A percentile compares a stretch with the other conserved stretches of the same genome.
Conservation (phyloP, 1,140 invertebrate species). For the Bombus impatiens region DNA sequence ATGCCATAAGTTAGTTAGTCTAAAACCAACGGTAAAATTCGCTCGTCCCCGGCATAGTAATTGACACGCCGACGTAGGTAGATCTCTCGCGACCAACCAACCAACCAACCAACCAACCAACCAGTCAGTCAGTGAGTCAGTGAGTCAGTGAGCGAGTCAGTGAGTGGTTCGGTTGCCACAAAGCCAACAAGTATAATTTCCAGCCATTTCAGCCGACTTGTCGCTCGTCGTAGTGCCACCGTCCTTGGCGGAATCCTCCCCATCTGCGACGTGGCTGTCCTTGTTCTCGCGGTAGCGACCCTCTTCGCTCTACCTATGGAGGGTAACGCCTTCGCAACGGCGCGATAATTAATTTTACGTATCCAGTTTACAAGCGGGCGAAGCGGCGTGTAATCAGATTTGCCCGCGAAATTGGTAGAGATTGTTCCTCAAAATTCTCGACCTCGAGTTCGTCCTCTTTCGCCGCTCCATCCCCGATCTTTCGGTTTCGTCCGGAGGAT, state of each 20-base stretch:
- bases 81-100: slow-evolving; percentile 60
- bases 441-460: neutral
- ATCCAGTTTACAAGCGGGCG: slow-evolving; percentile 79
- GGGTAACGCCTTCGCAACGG: slow-evolving; percentile 64
- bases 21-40: slow-evolving; percentile 73
- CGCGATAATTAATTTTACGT: slow-evolving; percentile 81
- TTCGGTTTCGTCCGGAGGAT: neutral
- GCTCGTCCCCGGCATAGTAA: slow-evolving; percentile 52
- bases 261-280: slow-evolving; percentile 21
- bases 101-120: fast-evolving
- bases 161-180: slow-evolving; percentile 40
- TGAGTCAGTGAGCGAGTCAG: neutral
- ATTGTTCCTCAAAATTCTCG: slow-evolving; percentile 71
- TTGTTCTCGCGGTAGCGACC: slow-evolving; percentile 8
- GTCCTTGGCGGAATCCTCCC: slow-evolving; percentile 14
- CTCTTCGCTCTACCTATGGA: neutral
- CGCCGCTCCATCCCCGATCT: neutral
- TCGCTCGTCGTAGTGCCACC: neutral
- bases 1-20: slow-evolving; percentile 74
- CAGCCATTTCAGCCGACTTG: slow-evolving; percentile 35
- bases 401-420: slow-evolving; percentile 76
- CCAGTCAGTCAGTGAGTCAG: fast-evolving
- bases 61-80: slow-evolving; percentile 63
- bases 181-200: slow-evolving; percentile 75
- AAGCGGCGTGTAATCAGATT: slow-evolving; percentile 78